Conservation (phyloP, 2,113 vertebrate species). For the Nothoprocta pentlandii region DNA sequence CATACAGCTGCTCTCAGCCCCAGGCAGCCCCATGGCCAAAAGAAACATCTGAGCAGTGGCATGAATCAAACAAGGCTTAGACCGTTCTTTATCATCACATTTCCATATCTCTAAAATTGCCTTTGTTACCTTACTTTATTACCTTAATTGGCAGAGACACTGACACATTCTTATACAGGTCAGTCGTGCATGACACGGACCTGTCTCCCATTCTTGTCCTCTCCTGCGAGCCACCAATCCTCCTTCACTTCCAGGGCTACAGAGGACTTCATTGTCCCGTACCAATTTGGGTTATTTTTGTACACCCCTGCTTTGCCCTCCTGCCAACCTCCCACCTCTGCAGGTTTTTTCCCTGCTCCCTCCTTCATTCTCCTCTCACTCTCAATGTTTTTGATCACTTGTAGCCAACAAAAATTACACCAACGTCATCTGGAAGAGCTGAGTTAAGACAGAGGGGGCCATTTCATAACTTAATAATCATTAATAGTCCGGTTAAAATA, state of each 20-base stretch:
- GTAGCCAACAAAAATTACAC: not conserved
- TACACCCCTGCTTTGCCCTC: not conserved
- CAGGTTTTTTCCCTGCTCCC: not conserved
- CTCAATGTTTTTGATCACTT: not conserved
- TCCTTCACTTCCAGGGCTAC: not conserved
- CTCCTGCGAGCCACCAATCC: not conserved
- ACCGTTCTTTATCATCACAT: fast-evolving
- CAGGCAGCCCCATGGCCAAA: not conserved
- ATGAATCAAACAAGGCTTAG: fast-evolving
- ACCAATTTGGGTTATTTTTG: not conserved
- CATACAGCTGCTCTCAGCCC: not conserved
- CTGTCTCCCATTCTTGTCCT: fast-evolving
- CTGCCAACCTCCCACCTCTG: not conserved
- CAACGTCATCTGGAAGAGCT: not conserved
- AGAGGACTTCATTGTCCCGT: not conserved
- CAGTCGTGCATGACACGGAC: not conserved
- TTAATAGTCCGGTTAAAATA: not conserved
- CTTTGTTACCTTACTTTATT: not conserved
- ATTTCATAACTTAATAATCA: not conserved
- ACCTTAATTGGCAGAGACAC: not conserved
- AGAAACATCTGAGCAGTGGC: not conserved
- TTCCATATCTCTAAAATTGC: not conserved
- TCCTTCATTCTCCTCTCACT: not conserved
- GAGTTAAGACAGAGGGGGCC: not conserved
- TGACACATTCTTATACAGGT: not conserved